A percentile compares a stretch with the other conserved stretches of the same genome.
Evolutionary conservation across 2,888 invertebrate genomes (phyloP).

Genomic region (Linnaemya tessellans): DNA sequence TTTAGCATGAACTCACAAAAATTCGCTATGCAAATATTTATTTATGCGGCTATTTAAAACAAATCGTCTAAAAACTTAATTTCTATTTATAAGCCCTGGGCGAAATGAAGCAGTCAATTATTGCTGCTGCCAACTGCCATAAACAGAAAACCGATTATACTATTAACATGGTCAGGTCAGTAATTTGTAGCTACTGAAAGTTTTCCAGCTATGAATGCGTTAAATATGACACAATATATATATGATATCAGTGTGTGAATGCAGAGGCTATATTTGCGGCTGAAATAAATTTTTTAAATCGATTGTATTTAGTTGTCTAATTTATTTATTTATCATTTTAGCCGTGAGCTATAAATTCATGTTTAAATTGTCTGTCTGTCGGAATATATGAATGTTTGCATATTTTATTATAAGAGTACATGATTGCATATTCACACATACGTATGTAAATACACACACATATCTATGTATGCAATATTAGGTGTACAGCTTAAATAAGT

Average conservation of each 20-base stretch:
- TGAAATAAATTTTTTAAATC: slow-evolving; percentile 42
- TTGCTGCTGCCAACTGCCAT: not conserved
- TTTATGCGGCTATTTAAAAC: not conserved
- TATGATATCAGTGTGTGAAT: not conserved
- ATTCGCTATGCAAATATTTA: slow-evolving; percentile 16
- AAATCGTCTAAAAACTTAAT: not conserved
- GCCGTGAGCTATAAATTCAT: slow-evolving; percentile 42
- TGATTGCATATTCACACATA: not conserved
- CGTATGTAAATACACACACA: not conserved
- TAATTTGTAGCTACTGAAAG: slow-evolving; percentile 18
- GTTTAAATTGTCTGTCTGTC: slow-evolving; percentile 32
- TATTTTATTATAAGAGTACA: not conserved
- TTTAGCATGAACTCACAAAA: not conserved
- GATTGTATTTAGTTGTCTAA: slow-evolving; percentile 45
- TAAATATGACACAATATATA: slow-evolving; percentile 32
- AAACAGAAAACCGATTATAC: not conserved
- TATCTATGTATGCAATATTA: not conserved
- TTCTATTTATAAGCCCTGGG: slow-evolving; percentile 5
- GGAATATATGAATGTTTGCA: not conserved
- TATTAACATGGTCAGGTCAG: slow-evolving; percentile 17
- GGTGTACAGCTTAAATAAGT: not conserved
- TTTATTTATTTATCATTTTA: slow-evolving; percentile 45
- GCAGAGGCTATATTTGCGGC: slow-evolving; percentile 23
- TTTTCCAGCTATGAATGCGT: slow-evolving; percentile 26
- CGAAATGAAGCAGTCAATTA: slow-evolving; percentile 3